phyloP scores from a whole-genome alignment of 2,888 invertebrate genomes.

The Tetranychus truncatus region DNA sequence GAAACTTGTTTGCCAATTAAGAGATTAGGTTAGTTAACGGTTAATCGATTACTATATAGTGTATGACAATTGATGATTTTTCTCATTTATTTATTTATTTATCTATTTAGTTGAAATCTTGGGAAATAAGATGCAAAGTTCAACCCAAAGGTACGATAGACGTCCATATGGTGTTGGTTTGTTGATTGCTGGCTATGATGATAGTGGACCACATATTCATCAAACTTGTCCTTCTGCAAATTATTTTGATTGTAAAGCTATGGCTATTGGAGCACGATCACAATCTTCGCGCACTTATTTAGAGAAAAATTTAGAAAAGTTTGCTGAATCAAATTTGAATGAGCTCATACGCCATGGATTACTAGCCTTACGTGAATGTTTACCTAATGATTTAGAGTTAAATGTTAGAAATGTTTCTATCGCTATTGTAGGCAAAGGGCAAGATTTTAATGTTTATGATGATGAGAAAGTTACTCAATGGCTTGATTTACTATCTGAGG shows the following conservation, averaged over 20 bases:
- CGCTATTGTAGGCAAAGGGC: conserved; percentile 69
- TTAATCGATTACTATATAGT: background rate
- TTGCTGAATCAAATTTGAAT: conserved; percentile 46
- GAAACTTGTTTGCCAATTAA: conserved; percentile 68
- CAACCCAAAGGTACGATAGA: conserved; percentile 91
- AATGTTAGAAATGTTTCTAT: conserved; percentile 85
- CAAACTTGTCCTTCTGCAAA: conserved; percentile 96
- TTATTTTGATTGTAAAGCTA: conserved; percentile 89
- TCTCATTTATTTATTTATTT: background rate
- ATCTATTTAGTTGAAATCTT: conserved; percentile 47
- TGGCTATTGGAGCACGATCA: conserved; percentile 93
- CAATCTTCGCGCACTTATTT: conserved; percentile 94
- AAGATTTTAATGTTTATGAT: conserved; percentile 55
- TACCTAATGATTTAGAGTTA: conserved; percentile 85
- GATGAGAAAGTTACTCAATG: conserved; percentile 45
- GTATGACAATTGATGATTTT: background rate
- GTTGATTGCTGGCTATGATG: conserved; percentile 89
- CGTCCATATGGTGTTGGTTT: conserved; percentile 93
- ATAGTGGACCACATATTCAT: conserved; percentile 85
- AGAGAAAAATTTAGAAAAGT: conserved; percentile 66
- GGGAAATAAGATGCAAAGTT: conserved; percentile 87
- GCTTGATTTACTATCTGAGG: conserved; percentile 9
- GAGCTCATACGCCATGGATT: conserved; percentile 84
- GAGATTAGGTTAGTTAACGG: conserved; percentile 39
- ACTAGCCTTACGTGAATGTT: conserved; percentile 74